Evolutionary conservation across 2,888 invertebrate genomes (phyloP), one percentile per base, ranked within the genome.

Genomic region (Melanotus villosus): DNA sequence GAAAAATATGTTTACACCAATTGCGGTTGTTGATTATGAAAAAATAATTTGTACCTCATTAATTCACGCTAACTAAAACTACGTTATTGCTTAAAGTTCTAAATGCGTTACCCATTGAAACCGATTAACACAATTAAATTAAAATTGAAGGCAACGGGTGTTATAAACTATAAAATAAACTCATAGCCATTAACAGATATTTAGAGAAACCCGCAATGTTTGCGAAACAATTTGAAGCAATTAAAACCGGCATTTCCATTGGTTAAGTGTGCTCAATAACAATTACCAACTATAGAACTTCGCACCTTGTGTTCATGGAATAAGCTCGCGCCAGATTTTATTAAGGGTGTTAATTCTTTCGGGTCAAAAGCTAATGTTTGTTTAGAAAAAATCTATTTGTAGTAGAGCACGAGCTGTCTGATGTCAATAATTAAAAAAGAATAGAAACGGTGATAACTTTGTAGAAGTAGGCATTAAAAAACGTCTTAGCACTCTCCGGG

Each of bases 281-380:
- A 62, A 58, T 62, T 62, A 62, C 60, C 19, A 38, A 26, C 16
- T 18, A 16, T 60, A 34, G 21, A 21, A 62, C 38, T 62, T 50
- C 38, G 38, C 62, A 62, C 62, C 52, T 50, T 50, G 38, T 21
- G 18, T 23, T 14, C 18, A 45, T 16, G 41, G 47, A 38, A 58
- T 43, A 43, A 62, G 62, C 62, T 50, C 58, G 65, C 58, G 50
- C 41, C 34, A 58, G 50, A 34, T 59, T 18, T 26, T 52, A 52
- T 54, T 64, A 54, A 30, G 26, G 16, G 63, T 43, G 65, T 50
- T 66, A 66, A 66, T 66, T 59, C 38, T 26, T 59, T 56, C 47
- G 23, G 59, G 58, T 16, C 32, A 16, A 59, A 65, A 41, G 19
- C 19, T 59, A 66, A 59, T 47, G 36, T 66, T 66, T 30, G 36